phyloP scores from a whole-genome alignment of 2,888 invertebrate species.

The Zhengitettix transpicula region DNA sequence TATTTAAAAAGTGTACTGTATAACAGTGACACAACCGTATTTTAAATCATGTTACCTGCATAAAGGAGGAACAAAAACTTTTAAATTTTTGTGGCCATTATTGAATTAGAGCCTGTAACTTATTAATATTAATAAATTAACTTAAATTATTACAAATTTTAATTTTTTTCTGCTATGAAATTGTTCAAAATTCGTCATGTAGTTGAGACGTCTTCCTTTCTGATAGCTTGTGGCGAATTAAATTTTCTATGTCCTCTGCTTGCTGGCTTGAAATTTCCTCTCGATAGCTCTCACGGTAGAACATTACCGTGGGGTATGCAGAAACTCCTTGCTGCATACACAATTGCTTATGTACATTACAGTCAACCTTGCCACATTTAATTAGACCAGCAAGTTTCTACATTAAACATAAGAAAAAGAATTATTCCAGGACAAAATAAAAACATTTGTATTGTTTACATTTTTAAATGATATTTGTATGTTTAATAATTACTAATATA shows the following conservation, averaged over 20 bases:
- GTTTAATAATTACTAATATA: no score
- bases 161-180: not conserved
- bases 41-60: no score
- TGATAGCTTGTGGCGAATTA: not conserved
- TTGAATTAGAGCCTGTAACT: no score
- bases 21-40: no score
- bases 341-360: conserved; percentile 34
- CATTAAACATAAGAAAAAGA: conserved; percentile 4
- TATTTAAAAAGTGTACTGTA: no score
- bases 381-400: conserved; percentile 35
- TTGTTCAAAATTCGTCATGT: not conserved
- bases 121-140: no score
- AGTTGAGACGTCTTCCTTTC: not conserved
- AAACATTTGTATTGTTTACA: not conserved
- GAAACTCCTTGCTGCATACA: conserved; percentile 35
- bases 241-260: not conserved
- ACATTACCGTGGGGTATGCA: conserved; percentile 41
- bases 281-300: conserved; percentile 21
- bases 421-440: not conserved
- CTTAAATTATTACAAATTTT: no score
- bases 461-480: no score
- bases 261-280: conserved; percentile 4
- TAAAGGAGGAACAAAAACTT: no score
- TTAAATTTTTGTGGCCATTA: no score
- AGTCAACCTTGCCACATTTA: conserved; percentile 45